These are phyloP conservation scores for Discoglossus pictus DNA, from an alignment of 2,797 vertebrate genomes.

Conservation along the genomic window DNA sequence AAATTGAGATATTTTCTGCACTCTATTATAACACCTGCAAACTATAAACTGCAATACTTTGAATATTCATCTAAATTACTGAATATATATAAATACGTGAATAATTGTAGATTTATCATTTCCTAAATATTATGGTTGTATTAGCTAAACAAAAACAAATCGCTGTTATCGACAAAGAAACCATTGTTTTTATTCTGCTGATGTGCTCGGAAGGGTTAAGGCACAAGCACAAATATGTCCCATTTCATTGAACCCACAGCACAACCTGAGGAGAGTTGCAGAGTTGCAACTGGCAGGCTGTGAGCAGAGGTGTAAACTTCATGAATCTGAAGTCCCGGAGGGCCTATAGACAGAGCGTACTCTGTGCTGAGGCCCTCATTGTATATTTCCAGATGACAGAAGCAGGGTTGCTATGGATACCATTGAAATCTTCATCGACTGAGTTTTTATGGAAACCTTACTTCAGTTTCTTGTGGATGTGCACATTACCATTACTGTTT, in stretches of 20 bases:
- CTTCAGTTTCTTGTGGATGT: slow-evolving; percentile 20
- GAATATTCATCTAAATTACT: too few relatives aligned
- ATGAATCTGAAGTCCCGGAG: slow-evolving; percentile 39
- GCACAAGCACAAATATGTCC: not conserved
- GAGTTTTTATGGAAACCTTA: slow-evolving; percentile 41
- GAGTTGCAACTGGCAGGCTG: slow-evolving; percentile 6
- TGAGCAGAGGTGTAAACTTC: slow-evolving; percentile 26
- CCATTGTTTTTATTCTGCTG: too few relatives aligned
- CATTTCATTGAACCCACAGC: too few relatives aligned
- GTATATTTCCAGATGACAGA: slow-evolving; percentile 47
- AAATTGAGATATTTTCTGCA: too few relatives aligned
- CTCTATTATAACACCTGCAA: too few relatives aligned
- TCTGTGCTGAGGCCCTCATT: slow-evolving; percentile 21
- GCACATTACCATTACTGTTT: slow-evolving; percentile 7
- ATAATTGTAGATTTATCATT: too few relatives aligned
- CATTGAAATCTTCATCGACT: slow-evolving; percentile 28
- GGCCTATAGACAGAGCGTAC: slow-evolving; percentile 29
- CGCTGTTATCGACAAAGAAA: too few relatives aligned
- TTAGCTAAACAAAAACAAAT: too few relatives aligned
- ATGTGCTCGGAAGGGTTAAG: slow-evolving; percentile 12
- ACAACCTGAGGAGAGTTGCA: slow-evolving; percentile 17
- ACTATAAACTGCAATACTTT: too few relatives aligned
- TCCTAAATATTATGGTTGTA: too few relatives aligned
- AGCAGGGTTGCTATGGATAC: slow-evolving; percentile 44
- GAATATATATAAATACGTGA: too few relatives aligned